Evolutionary conservation across 2,797 vertebrate genomes (phyloP).

Genomic region (Amblyopsis hoosieri): DNA sequence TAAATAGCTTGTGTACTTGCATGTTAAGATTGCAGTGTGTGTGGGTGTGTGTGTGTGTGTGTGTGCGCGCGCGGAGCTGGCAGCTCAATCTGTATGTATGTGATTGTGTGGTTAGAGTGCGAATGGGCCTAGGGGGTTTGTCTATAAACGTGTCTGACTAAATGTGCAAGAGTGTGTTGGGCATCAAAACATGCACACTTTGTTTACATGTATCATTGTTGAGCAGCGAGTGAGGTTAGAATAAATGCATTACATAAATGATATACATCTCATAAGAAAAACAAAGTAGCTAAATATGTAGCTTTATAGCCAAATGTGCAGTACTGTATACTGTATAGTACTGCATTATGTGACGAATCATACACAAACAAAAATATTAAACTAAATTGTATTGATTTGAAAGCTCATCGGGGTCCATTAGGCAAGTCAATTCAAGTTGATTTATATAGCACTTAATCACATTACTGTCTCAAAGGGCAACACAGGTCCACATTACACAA

Average conservation of each 20-base stretch:
- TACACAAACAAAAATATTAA: not conserved
- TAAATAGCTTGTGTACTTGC: no score
- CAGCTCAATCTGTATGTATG: not conserved
- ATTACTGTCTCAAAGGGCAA: no score
- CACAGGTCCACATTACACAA: no score
- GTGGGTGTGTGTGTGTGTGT: slow-evolving; percentile 5
- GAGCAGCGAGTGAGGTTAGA: slow-evolving; percentile 43
- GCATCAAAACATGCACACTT: no score
- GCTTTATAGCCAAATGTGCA: slow-evolving; percentile 52
- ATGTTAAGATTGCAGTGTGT: no score
- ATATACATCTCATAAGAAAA: slow-evolving; percentile 53
- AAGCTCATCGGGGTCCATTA: no score
- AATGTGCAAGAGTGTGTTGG: not conserved
- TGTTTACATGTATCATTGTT: slow-evolving; percentile 20
- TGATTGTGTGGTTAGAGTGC: not conserved
- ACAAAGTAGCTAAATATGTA: slow-evolving; percentile 53
- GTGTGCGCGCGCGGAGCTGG: not conserved
- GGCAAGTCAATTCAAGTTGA: no score
- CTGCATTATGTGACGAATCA: not conserved
- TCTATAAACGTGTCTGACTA: not conserved
- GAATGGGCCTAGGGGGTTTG: not conserved
- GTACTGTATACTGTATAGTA: not conserved
- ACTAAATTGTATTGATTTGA: no score
- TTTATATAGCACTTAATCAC: no score
- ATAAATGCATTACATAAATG: slow-evolving; percentile 42